These are phyloP conservation scores for Dynastes hyllus DNA, from an alignment of 2,888 invertebrate genomes.

Conservation along the genomic window DNA sequence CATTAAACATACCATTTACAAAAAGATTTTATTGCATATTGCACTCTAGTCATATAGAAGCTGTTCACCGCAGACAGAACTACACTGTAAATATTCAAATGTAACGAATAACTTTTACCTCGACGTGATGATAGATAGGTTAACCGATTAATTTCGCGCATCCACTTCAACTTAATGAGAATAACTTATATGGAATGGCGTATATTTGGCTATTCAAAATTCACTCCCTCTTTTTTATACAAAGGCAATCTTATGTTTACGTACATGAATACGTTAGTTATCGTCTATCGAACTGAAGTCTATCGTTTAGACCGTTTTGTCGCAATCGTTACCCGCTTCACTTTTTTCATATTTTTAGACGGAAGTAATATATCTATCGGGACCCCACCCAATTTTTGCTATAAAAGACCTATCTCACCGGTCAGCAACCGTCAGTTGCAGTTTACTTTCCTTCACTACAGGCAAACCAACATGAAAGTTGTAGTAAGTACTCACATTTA, in stretches of 20 bases:
- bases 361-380: conserved; percentile 42
- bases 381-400: conserved; percentile 59
- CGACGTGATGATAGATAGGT: not conserved
- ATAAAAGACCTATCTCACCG: conserved; percentile 57
- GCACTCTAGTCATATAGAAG: not conserved
- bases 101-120: not conserved
- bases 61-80: no score
- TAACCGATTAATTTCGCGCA: not conserved
- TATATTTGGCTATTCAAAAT: not conserved
- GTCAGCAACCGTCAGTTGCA: conserved; percentile 58
- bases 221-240: not conserved
- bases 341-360: conserved; percentile 24
- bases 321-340: not conserved
- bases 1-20: no score
- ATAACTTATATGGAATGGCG: not conserved
- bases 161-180: not conserved
- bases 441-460: conserved; percentile 56
- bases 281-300: no score
- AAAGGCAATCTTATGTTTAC: no score
- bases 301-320: not conserved
- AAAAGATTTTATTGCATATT: not conserved
- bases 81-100: not conserved
- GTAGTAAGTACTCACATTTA: conserved; percentile 57
- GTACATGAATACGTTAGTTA: no score
- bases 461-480: conserved; percentile 57